phyloP scores from a whole-genome alignment of 2,113 vertebrate genomes.

The Calypte anna region DNA sequence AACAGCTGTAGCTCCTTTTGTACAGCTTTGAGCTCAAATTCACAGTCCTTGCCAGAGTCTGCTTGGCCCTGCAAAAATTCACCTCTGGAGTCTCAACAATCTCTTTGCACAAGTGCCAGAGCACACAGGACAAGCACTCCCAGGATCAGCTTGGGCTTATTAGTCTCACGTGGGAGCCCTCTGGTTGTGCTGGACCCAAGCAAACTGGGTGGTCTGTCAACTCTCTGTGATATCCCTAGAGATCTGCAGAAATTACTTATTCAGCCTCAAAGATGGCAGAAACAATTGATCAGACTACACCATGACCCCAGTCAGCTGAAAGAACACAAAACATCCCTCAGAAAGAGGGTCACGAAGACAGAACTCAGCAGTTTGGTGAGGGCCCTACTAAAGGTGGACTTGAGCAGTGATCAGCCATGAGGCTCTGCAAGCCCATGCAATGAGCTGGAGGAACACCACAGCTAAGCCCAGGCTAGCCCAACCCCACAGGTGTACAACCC shows the following conservation, averaged over 20 bases:
- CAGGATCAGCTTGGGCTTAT: neutral
- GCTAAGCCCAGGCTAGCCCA: neutral
- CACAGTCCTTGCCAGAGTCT: neutral
- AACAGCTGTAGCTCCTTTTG: constrained; percentile 17
- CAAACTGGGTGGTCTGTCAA: neutral
- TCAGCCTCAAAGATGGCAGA: neutral
- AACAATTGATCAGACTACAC: neutral
- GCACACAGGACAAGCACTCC: neutral
- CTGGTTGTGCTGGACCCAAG: neutral
- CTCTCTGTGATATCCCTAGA: neutral
- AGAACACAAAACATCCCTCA: neutral
- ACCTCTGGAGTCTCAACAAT: neutral
- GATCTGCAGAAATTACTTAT: neutral
- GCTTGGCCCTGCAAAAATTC: neutral
- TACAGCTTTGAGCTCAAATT: neutral
- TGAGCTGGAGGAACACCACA: neutral
- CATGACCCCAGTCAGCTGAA: neutral
- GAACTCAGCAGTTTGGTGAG: rapidly evolving
- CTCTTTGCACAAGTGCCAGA: neutral
- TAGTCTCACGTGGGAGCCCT: neutral
- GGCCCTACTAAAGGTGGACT: rapidly evolving
- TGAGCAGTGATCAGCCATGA: rapidly evolving
- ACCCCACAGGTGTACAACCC: rapidly evolving
- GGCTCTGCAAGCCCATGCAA: neutral
- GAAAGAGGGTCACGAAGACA: neutral